A percentile compares a stretch with the other conserved stretches of the same genome.
Conservation (phyloP, 2,888 invertebrate species). For the Lycaena phlaeas region DNA sequence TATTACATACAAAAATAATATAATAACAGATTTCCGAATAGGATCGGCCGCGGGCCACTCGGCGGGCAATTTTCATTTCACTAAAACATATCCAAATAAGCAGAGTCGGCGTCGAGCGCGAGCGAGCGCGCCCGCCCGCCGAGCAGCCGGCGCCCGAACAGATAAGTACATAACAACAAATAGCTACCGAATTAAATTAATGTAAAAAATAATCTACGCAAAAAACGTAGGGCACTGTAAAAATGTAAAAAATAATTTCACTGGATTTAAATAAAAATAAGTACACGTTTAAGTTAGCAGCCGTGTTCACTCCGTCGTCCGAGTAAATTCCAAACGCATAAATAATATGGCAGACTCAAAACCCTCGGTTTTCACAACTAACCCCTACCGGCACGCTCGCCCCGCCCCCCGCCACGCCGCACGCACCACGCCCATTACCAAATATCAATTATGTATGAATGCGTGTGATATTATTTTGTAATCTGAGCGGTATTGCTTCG, state of each 20-base stretch:
- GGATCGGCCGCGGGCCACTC: not conserved
- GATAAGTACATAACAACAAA: slow-evolving; percentile 5
- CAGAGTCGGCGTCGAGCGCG: not conserved
- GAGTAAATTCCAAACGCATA: too few species aligned
- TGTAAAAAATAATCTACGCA: slow-evolving; percentile 15
- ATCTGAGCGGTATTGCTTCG: not conserved
- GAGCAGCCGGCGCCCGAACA: not conserved
- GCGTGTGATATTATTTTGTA: not conserved
- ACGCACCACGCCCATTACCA: too few species aligned
- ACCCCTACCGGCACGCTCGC: not conserved
- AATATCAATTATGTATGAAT: too few species aligned
- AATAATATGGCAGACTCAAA: slow-evolving; percentile 12
- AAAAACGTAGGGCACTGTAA: slow-evolving; percentile 17
- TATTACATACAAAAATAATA: slow-evolving; percentile 8
- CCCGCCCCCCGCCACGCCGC: not conserved
- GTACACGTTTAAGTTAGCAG: slow-evolving; percentile 28
- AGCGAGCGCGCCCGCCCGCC: not conserved
- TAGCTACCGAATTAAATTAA: slow-evolving; percentile 8
- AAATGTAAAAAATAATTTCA: slow-evolving; percentile 24
- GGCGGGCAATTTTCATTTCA: too few species aligned
- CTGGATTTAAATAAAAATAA: slow-evolving; percentile 26
- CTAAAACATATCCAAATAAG: too few species aligned
- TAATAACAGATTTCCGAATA: not conserved
- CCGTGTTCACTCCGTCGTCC: too few species aligned
- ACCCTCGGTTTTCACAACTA: too few species aligned